phyloP scores from a whole-genome alignment of 2,113 vertebrate genomes.

The Jacana jacana region DNA sequence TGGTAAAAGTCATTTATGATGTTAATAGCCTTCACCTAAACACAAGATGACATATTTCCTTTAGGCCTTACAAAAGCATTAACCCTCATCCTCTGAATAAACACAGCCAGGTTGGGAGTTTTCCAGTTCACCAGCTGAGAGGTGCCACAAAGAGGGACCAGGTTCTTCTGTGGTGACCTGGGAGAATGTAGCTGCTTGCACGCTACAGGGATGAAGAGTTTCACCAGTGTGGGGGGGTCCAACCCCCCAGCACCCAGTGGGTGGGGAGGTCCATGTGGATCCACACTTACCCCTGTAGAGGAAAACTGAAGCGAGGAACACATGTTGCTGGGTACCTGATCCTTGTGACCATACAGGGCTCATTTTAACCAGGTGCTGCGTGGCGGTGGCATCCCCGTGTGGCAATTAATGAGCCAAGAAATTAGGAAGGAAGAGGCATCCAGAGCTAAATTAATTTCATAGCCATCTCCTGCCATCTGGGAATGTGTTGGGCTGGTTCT shows the following conservation, averaged over 20 bases:
- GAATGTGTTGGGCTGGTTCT: background rate
- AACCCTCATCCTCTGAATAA: background rate
- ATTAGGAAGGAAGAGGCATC: background rate
- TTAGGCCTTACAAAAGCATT: background rate
- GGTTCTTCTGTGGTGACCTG: background rate
- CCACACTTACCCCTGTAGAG: background rate
- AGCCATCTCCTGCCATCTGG: background rate
- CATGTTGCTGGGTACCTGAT: rapidly evolving
- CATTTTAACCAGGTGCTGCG: rapidly evolving
- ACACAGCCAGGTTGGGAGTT: background rate
- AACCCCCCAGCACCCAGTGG: rapidly evolving
- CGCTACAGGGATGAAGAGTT: rapidly evolving
- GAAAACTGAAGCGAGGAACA: background rate
- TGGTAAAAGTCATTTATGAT: background rate
- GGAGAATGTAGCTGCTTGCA: background rate
- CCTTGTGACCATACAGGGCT: background rate
- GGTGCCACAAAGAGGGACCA: background rate
- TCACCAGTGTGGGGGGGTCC: background rate
- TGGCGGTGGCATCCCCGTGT: background rate
- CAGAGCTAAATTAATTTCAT: background rate
- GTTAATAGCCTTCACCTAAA: background rate
- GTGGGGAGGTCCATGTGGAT: background rate
- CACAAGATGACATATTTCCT: background rate
- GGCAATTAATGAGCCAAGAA: background rate
- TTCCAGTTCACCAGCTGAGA: background rate